Conservation (phyloP, 1,140 invertebrate genomes). For the Sycobia sp. region DNA sequence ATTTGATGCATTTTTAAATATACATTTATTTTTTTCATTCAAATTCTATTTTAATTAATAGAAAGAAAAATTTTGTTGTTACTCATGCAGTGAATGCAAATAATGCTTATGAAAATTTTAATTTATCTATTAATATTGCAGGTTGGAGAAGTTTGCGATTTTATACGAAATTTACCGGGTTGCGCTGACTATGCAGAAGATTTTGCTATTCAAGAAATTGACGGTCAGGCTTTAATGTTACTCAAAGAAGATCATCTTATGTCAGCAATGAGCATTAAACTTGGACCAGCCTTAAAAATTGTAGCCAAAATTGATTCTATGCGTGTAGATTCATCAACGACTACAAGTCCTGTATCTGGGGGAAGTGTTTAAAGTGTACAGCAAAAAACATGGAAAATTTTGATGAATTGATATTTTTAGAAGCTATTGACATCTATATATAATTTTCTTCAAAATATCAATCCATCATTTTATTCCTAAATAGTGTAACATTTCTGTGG, state of each 20-base stretch:
- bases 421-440: no score
- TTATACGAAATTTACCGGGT: slow-evolving; percentile 82
- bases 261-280: slow-evolving; percentile 91
- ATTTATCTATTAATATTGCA: slow-evolving; percentile 43
- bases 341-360: slow-evolving; percentile 48
- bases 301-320: slow-evolving; percentile 84
- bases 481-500: no score
- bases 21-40: no score
- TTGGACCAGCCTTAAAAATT: slow-evolving; percentile 94
- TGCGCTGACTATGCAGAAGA: slow-evolving; percentile 94
- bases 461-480: no score
- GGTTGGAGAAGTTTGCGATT: slow-evolving; percentile 81
- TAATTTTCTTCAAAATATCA: no score
- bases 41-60: no score
- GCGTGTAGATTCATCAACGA: slow-evolving; percentile 63
- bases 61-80: not conserved
- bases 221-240: slow-evolving; percentile 90
- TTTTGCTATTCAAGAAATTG: slow-evolving; percentile 93
- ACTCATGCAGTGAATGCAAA: not conserved
- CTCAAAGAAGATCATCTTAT: slow-evolving; percentile 96
- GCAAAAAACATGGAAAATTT: no score
- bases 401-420: no score
- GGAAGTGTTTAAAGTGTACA: slow-evolving; percentile 44
- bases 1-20: no score
- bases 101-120: not conserved